Evolutionary conservation across 1,140 invertebrate species (phyloP), one percentile per base, ranked within the genome.

Genomic region (Drosophila santomea): DNA sequence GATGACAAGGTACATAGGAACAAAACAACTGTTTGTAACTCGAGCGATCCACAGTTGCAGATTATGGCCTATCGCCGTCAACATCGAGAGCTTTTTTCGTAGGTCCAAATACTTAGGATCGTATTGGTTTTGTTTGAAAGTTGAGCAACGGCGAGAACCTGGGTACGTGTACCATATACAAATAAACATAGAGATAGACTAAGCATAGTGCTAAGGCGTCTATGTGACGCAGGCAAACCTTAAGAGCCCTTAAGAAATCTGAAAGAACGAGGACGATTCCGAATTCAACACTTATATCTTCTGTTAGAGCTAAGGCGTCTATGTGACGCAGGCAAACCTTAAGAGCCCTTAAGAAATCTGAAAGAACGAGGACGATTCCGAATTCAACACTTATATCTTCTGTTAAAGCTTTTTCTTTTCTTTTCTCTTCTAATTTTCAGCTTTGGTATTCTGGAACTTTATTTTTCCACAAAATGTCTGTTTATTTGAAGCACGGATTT

Each of bases 51-150:
- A 11, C 55, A 52, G 20, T 50, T 62, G 44, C 72, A 59, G 71
- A 74, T 76, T 76, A 75, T 59, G 58, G 58, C 47, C 67, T 76
- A 75, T 59, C 58, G 58, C 47, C 67, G 57, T 32, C 66, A 28
- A 39, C 60, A 14, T 4, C 12, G 11, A 38, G 48, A 10, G 32
- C 2, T 32, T 32, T 11, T 36, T 51, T 41, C 14, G n/a, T 45
- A 60, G 41, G 56, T 57, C 38, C 35, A 32, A 32, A 8, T 32
- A 32, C 32, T 10, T 43, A 23, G 57, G 28, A 47, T 59, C 17
- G 60, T 23, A 43, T 62, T 23, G 45, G 45, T 48, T 48, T n/a
- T 57, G 32, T 17, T 43, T 41, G 56, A 57, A n/a, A 25, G 38
- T 20, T n/a, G 39, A 63, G 59, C 59, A 63, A 63, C 50, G 15